Base-by-base conservation (phyloP, 1,140 invertebrate genomes). In the Caerostris extrusa region DNA sequence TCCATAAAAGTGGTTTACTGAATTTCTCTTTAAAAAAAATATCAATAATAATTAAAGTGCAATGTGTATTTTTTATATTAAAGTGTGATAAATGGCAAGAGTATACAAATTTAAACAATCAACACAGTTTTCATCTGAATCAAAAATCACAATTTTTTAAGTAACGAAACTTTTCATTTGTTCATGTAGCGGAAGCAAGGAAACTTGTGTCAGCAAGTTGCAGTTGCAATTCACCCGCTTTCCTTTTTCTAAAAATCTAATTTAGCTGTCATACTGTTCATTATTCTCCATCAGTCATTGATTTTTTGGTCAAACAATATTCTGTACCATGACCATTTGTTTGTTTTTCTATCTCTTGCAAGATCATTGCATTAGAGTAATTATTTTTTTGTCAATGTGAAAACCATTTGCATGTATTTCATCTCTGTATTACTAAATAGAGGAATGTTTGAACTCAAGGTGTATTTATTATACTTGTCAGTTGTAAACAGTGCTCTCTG, bases 371-470 rank as follows among this genome's bases (percentile, higher is more conserved):
- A 53, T 90, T 90, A 69, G 89, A 81, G 55, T 55, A 90, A 90
- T 90, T 90, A 90, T 81, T 90, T 90, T 90, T 90, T 90, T 81
- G 89, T 81, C 17, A 14, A 81, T 19, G n/a, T 19, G 14, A n/a
- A 83, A 57, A 83, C 82, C 56, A 58, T 58, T 19, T 58, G 14
- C 82, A 83, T 58, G 55, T 77, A n/a, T 83, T 90, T 90, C 89
- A 90, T 81, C 67, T 90, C 71, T 77, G 50, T 77, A 83, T 55
- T 81, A 50, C 19, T 58, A 69, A 64, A n/a, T 56, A 67, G 71
- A 90, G 89, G 89, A 90, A 90, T 90, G 89, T 90, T 90, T 71
- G 89, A 90, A n/a, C 57, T 34, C 6, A 56, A 90, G 89, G 17
- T 90, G 89, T 90, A 90, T 90, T 90, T 90, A 90, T 90, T 90